These are phyloP conservation scores for Odontomachus brunneus DNA, from an alignment of 1,140 invertebrate genomes.

Conservation along the genomic window DNA sequence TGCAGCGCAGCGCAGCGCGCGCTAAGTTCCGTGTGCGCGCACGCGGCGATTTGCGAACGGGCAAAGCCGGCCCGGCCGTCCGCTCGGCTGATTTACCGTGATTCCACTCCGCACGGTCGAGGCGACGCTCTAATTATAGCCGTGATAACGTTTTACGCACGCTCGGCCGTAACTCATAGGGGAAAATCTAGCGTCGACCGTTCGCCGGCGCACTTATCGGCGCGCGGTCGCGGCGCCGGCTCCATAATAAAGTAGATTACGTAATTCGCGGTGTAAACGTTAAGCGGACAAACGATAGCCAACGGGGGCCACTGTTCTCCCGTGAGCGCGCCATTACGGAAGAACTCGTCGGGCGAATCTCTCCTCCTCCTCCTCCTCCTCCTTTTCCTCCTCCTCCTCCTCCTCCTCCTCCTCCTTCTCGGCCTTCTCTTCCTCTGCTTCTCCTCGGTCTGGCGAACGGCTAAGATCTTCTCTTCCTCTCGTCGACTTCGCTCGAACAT, in stretches of 20 bases:
- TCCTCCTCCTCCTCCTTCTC: not conserved
- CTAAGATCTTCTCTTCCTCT: not conserved
- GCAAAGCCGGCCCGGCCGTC: slow-evolving; percentile 46
- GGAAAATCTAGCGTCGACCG: slow-evolving; percentile 62
- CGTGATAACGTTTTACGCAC: slow-evolving; percentile 79
- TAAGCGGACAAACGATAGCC: slow-evolving; percentile 64
- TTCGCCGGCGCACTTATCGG: slow-evolving; percentile 67
- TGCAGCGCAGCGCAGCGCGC: too few relatives aligned
- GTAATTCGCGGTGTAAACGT: slow-evolving; percentile 71
- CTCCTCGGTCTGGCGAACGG: slow-evolving; percentile 24
- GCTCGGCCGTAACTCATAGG: slow-evolving; percentile 76
- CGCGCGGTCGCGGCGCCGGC: slow-evolving; percentile 36
- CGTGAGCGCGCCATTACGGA: not conserved
- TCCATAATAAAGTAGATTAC: slow-evolving; percentile 76
- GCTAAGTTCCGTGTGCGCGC: slow-evolving; percentile 48
- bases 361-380: not conserved
- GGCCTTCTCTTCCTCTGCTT: not conserved
- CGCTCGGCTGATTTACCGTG: slow-evolving; percentile 69
- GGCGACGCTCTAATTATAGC: slow-evolving; percentile 74
- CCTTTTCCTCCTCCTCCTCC: not conserved
- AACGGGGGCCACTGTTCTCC: not conserved
- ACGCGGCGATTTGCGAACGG: slow-evolving; percentile 37
- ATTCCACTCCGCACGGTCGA: slow-evolving; percentile 50
- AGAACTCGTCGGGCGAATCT: not conserved
- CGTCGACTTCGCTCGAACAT: not conserved